A percentile compares a stretch with the other conserved stretches of the same genome.
Evolutionary conservation across 37 sponge, comb jelly and placozoan genomes (phyloP).

Genomic region (Ephydatia muelleri): DNA sequence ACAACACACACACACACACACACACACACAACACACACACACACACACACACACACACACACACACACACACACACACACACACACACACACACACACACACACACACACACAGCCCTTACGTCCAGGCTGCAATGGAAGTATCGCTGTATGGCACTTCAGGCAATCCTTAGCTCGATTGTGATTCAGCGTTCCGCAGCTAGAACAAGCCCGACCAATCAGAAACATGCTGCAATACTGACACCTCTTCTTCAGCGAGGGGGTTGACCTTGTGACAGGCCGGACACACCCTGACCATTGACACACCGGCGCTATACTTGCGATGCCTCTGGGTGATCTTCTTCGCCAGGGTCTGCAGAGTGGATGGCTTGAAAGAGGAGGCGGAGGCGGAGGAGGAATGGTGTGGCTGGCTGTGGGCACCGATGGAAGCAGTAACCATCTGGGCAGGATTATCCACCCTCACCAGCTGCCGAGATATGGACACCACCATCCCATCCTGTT

Average conservation of each 20-base stretch:
- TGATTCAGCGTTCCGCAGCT: constrained; percentile 57
- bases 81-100: too few relatives aligned
- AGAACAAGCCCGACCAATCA: constrained; percentile 60
- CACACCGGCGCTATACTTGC: constrained; percentile 4
- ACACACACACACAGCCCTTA: too few relatives aligned
- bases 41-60: too few relatives aligned
- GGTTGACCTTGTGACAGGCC: constrained; percentile 41
- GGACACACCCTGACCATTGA: constrained; percentile 34
- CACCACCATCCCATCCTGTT: neutral
- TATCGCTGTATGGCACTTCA: constrained; percentile 31
- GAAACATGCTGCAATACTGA: constrained; percentile 40
- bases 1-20: too few relatives aligned
- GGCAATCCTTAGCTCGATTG: constrained; percentile 46
- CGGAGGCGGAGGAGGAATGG: neutral
- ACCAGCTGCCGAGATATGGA: neutral
- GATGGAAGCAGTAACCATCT: too few relatives aligned
- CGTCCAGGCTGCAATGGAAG: too few relatives aligned
- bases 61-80: too few relatives aligned
- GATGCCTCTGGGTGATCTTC: constrained; percentile 60
- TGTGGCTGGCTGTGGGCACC: neutral
- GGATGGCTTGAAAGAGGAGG: neutral
- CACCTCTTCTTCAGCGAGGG: constrained; percentile 65
- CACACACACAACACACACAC: too few relatives aligned
- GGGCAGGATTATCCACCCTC: too few relatives aligned
- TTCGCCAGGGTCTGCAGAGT: constrained; percentile 49